phyloP scores from a whole-genome alignment of 2,797 vertebrate genomes.

The Hapalemur alaotrensis region DNA sequence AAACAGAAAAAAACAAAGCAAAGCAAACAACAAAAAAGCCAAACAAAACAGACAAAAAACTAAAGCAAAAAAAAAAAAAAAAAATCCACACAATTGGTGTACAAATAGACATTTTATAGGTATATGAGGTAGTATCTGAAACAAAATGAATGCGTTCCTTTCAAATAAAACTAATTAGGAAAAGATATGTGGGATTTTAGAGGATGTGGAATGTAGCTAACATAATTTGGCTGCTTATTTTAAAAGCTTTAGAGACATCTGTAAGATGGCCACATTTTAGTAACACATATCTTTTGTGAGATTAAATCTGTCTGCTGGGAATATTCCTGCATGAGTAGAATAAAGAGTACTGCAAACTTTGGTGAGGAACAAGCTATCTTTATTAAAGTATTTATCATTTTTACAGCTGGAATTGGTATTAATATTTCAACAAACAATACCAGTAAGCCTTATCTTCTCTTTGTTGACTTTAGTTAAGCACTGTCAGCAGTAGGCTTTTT shows the following conservation, averaged over 20 bases:
- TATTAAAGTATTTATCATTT: conserved; percentile 74
- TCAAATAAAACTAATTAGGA: conserved; percentile 48
- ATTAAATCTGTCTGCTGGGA: conserved; percentile 70
- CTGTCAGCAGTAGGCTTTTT: conserved; percentile 60
- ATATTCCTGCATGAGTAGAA: conserved; percentile 46
- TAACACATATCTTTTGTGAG: conserved; percentile 69
- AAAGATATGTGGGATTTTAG: conserved; percentile 30
- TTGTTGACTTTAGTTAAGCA: conserved; percentile 77
- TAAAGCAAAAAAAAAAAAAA: neutral
- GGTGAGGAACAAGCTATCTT: conserved; percentile 53
- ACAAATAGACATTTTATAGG: neutral
- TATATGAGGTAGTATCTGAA: neutral
- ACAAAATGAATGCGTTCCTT: neutral
- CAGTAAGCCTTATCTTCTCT: conserved; percentile 65
- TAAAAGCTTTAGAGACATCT: conserved; percentile 43
- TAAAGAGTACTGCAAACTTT: conserved; percentile 17
- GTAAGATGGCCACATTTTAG: conserved; percentile 63
- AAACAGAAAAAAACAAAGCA: no score
- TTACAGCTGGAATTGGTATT: conserved; percentile 76
- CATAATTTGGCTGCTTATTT: conserved; percentile 9
- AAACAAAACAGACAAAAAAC: neutral
- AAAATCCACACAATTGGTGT: neutral
- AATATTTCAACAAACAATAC: conserved; percentile 77
- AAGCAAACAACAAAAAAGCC: neutral
- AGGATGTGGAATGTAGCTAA: neutral